Percentiles rank a stretch among this genome's conserved stretches.
These are phyloP conservation scores for Paracanthobrama guichenoti DNA, from an alignment of 2,113 vertebrate genomes.

Conservation along the genomic window DNA sequence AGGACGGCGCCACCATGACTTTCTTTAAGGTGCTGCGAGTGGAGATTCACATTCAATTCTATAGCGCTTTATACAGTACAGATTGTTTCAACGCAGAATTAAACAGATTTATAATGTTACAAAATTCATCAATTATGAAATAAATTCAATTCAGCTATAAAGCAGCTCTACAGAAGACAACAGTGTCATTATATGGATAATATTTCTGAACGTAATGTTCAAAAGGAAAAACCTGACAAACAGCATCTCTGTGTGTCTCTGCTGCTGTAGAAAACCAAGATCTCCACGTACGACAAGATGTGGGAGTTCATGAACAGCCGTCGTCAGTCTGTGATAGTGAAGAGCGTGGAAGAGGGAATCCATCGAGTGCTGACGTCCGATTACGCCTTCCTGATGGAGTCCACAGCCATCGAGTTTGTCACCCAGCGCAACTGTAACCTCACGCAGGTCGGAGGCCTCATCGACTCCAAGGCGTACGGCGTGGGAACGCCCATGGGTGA, in stretches of 20 bases:
- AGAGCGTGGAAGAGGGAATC: conserved; percentile 95
- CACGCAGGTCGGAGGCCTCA: conserved; percentile 94
- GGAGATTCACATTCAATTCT: too few relatives aligned
- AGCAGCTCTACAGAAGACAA: background rate
- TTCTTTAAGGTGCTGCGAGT: conserved; percentile 90
- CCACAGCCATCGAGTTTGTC: conserved; percentile 96
- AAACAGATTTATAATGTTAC: background rate
- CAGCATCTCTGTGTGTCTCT: too few relatives aligned
- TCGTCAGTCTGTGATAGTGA: conserved; percentile 92
- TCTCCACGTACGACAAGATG: conserved; percentile 98
- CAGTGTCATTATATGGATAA: background rate
- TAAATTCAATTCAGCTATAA: background rate
- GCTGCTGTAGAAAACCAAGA: conserved; percentile 90
- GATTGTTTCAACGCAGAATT: background rate
- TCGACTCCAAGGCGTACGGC: conserved; percentile 96
- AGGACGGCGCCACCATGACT: conserved; percentile 95
- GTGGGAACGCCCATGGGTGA: conserved; percentile 98
- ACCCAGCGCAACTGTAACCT: conserved; percentile 98
- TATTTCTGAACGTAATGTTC: too few relatives aligned
- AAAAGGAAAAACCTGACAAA: too few relatives aligned
- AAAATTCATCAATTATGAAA: too few relatives aligned
- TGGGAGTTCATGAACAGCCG: conserved; percentile 99
- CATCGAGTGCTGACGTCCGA: conserved; percentile 93
- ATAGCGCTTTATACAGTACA: background rate
- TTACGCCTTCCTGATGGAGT: conserved; percentile 98